These are phyloP conservation scores for Volucella zonaria DNA, from an alignment of 2,888 invertebrate genomes.

Conservation along the genomic window DNA sequence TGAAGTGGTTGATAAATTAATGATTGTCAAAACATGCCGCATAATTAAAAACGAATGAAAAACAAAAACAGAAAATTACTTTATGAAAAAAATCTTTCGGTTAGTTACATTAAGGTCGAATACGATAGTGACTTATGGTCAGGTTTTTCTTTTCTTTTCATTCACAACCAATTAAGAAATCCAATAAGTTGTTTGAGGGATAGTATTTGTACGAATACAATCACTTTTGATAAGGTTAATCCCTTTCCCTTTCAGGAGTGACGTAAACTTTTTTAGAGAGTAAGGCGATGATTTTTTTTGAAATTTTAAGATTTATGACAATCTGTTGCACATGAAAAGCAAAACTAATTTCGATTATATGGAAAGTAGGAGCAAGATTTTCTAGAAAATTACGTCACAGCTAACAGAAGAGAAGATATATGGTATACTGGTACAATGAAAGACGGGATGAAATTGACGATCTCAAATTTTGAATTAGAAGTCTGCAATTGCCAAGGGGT, in stretches of 20 bases:
- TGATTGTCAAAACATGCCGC: constrained; percentile 13
- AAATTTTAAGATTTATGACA: no score
- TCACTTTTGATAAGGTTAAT: constrained; percentile 11
- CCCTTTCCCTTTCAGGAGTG: background rate
- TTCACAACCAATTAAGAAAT: constrained; percentile 13
- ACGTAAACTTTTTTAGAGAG: no score
- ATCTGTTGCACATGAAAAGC: no score
- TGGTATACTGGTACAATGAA: no score
- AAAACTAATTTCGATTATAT: no score
- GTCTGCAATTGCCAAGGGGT: no score
- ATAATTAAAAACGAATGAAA: constrained; percentile 20
- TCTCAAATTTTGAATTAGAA: no score
- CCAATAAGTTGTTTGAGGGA: background rate
- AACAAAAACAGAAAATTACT: background rate
- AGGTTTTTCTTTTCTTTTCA: background rate
- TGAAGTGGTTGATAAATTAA: constrained; percentile 41
- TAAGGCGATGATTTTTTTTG: no score
- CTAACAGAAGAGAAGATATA: no score
- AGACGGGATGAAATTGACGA: no score
- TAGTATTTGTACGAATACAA: background rate
- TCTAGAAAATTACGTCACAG: no score
- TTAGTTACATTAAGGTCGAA: constrained; percentile 26
- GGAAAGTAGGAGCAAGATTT: no score
- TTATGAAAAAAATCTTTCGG: background rate
- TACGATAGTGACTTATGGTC: background rate